Evolutionary conservation across 2,888 invertebrate species (phyloP), one percentile per base, ranked within the genome.

Genomic region (Nesidiocoris tenuis): DNA sequence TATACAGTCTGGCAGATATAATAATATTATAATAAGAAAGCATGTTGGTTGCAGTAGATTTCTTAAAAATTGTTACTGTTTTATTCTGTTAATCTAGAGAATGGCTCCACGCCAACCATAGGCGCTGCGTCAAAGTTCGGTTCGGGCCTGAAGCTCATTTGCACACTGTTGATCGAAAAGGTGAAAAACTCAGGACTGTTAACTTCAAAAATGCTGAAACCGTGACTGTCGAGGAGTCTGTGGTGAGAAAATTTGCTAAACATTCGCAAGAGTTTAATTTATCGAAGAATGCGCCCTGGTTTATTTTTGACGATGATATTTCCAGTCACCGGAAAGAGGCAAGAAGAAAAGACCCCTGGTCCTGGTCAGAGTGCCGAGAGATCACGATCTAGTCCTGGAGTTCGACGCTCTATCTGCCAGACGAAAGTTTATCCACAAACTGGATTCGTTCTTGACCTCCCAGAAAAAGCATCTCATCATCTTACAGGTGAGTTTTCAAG

Each of bases 71-170:
- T 39, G 12, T n/a, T n/a, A 59, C n/a, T 61, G 57, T 18, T 70
- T 5, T 21, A 70, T 16, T 16, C 3, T 16, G 22, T 71, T 16
- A n/a, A n/a, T n/a, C n/a, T 75, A 80, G 80, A 67, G 96, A 96
- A 83, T 96, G 96, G 96, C 86, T 96, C 18, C 95, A 96, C 82
- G 95, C 95, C 0, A 94, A 95, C 80, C 90, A 96, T 83, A 94
- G 94, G 81, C 88, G 96, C 0, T 84, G 94, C 57, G 95, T 96
- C 0, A 96, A 95, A 81, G 88, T 96, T 0, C 91, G 94, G 79
- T 91, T 96, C 80, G 96, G 96, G 0, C 95, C 96, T 0, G 95
- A 96, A 82, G 88, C 92, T 0, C 91, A 92, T 0, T 87, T 96
- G 17, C 91, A 94, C 81, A 92, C 95, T 0, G 91, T 95, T 0